phyloP scores from a whole-genome alignment of 2,113 vertebrate genomes.

The Ahaetulla prasina region DNA sequence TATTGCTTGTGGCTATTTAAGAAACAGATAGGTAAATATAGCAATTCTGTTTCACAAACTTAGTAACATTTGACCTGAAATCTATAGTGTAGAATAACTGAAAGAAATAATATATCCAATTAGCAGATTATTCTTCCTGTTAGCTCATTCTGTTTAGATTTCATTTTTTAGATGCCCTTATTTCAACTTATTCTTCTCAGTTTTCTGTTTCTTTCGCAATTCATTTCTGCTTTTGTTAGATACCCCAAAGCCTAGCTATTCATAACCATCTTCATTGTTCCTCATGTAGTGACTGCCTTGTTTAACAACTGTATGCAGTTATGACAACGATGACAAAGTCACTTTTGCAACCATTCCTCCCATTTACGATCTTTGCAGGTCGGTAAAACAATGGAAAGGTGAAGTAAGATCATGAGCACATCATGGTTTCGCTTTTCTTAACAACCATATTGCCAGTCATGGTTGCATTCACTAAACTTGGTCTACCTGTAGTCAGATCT shows the following conservation, averaged over 20 bases:
- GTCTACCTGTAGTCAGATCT: too few relatives aligned
- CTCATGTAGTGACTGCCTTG: too few relatives aligned
- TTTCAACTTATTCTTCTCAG: not conserved
- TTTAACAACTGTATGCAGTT: too few relatives aligned
- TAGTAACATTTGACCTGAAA: not conserved
- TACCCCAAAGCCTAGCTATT: not conserved
- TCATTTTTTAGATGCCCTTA: not conserved
- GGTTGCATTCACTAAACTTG: too few relatives aligned
- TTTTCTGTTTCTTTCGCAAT: not conserved
- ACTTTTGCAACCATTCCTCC: too few relatives aligned
- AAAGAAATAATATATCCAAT: not conserved
- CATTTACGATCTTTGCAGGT: too few relatives aligned
- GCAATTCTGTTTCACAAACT: not conserved
- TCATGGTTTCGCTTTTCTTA: too few relatives aligned
- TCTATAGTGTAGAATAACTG: not conserved
- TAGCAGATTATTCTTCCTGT: not conserved
- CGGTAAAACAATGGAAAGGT: too few relatives aligned
- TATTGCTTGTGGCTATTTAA: slow-evolving; percentile 8
- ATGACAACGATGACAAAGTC: too few relatives aligned
- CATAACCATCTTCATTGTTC: not conserved
- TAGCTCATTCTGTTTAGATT: not conserved
- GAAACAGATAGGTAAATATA: not conserved
- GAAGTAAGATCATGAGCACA: too few relatives aligned
- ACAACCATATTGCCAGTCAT: too few relatives aligned
- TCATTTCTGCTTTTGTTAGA: not conserved